Evolutionary conservation across 2,888 invertebrate species (phyloP), one percentile per base, ranked within the genome.

Genomic region (Cistogaster globosa): DNA sequence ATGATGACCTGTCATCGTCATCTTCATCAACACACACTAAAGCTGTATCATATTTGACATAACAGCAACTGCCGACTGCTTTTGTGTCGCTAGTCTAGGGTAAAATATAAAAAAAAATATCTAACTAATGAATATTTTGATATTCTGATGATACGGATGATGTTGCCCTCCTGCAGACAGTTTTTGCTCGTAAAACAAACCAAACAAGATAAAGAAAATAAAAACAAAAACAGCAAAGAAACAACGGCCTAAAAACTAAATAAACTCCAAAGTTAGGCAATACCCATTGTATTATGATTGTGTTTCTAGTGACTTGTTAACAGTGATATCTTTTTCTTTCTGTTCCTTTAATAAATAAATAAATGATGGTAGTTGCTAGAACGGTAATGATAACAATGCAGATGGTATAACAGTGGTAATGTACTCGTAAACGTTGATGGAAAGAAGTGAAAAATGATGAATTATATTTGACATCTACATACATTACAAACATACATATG

Each of bases 1-100:
- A 78, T 78, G 78, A 75, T 82, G 78, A 85, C 85, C 82, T 85
- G 85, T 85, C 85, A 82, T 60, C 78, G 60, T 82, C 78, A 85
- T 42, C 42, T 12, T 12, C 38, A 38, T 38, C 38, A 38, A 38
- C 82, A 81, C 36, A 38, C 48, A 69, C 45, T 53, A 36, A 60
- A 53, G 36, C 32, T 55, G 42, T 22, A 68, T 48, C 26, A 18
- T 69, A 42, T 32, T 67, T 20, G 42, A 57, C 11, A 36, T 51
- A 18, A 58, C 53, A 68, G 69, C 48, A 55, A 36, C 22, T 72
- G 45, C 11, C 11, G 42, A 18, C 14, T 60, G 38, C 18, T 20
- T 20, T 53, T 58, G 45, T 55, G 22, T 67, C 42, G 7, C 12
- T 32, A 22, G 22, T 78, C 16, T 55, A 60, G 72, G 84, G 58